phyloP scores from a whole-genome alignment of 1,140 invertebrate genomes.

The Amphibalanus amphitrite region DNA sequence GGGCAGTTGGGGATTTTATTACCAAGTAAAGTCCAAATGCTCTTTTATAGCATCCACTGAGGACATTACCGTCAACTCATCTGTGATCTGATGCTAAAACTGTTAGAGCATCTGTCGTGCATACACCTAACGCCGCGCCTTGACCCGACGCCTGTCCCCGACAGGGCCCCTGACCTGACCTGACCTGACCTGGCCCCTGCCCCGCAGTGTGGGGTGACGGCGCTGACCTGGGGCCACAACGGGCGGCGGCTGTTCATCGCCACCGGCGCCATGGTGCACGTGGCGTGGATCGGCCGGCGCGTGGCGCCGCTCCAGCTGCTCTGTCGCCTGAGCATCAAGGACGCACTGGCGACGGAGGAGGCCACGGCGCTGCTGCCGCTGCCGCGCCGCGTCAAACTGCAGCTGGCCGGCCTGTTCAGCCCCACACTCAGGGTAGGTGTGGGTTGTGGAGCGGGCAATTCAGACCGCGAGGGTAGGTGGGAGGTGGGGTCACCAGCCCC shows the following conservation, averaged over 20 bases:
- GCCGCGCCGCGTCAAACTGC: constrained; percentile 60
- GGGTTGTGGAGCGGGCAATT: no score
- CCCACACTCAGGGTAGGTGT: constrained; percentile 75
- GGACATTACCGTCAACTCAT: no score
- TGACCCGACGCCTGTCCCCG: neutral
- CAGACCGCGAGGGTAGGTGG: no score
- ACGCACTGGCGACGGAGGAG: constrained; percentile 34
- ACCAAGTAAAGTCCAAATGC: no score
- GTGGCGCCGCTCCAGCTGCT: constrained; percentile 78
- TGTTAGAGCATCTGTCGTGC: no score
- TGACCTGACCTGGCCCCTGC: constrained; percentile 27
- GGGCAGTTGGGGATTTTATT: no score
- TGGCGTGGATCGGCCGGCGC: constrained; percentile 76
- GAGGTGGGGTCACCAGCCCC: no score
- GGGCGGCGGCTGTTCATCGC: constrained; percentile 85
- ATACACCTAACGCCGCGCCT: no score
- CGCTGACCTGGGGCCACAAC: constrained; percentile 94
- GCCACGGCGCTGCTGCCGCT: constrained; percentile 51
- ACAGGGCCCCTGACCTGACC: no score
- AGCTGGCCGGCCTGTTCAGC: constrained; percentile 74
- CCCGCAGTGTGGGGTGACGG: constrained; percentile 85
- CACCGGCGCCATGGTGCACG: constrained; percentile 58
- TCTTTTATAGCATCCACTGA: no score
- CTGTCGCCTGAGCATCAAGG: constrained; percentile 52
- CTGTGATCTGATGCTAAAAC: no score